Conservation (phyloP, 2,797 vertebrate species). For the Acipenser ruthenus region DNA sequence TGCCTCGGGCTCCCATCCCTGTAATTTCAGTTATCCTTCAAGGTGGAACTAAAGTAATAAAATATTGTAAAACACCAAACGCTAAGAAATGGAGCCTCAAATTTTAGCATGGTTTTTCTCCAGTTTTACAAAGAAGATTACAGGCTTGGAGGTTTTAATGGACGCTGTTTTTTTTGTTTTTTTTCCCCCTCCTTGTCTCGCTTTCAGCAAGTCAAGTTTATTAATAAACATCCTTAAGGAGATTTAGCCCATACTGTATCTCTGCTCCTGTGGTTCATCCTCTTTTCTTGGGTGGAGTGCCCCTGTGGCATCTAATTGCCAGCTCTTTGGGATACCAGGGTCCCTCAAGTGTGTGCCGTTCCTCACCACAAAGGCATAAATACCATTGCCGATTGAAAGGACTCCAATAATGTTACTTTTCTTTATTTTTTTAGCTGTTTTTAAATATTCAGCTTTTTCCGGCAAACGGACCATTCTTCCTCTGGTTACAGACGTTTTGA, state of each 20-base stretch:
- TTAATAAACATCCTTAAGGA: constrained; percentile 29
- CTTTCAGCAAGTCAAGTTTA: constrained; percentile 38
- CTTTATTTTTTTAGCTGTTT: constrained; percentile 29
- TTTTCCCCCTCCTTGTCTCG: constrained; percentile 30
- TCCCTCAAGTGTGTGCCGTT: constrained; percentile 40
- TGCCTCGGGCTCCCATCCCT: neutral
- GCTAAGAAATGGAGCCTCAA: neutral
- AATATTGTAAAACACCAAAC: constrained; percentile 3
- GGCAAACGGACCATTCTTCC: constrained; percentile 28
- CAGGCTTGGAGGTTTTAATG: constrained; percentile 25
- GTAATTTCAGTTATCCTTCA: neutral
- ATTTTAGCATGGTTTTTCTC: constrained; percentile 37
- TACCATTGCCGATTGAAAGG: constrained; percentile 46
- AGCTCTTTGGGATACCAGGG: constrained; percentile 31
- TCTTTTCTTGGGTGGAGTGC: constrained; percentile 41
- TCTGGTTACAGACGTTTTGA: constrained; percentile 26
- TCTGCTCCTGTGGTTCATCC: constrained; percentile 39
- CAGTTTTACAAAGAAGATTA: constrained; percentile 33
- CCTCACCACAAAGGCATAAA: constrained; percentile 40
- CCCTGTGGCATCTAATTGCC: constrained; percentile 35
- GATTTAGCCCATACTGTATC: constrained; percentile 34
- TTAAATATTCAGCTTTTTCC: constrained; percentile 35
- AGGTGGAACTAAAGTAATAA: neutral
- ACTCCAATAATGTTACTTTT: constrained; percentile 37
- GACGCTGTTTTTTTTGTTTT: constrained; percentile 24